Evolutionary conservation across 2,113 vertebrate species (phyloP).

Genomic region (Phylloscopus whistleri): DNA sequence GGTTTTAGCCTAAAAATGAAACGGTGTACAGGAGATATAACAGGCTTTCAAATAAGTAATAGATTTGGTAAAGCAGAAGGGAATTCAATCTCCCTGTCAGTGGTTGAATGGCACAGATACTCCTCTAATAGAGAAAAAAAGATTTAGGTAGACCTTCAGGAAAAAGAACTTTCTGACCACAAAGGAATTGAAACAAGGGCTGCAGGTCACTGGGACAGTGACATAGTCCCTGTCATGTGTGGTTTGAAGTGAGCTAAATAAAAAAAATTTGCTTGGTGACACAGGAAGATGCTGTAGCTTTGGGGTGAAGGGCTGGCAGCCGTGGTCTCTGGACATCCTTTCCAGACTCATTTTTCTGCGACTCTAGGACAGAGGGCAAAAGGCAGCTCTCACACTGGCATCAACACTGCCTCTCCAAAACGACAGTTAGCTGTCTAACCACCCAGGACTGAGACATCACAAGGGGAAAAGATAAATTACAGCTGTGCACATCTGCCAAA

Average conservation of each 20-base stretch:
- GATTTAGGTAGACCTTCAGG: not conserved
- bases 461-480: not conserved
- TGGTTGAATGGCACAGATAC: not conserved
- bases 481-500: not conserved
- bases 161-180: not conserved
- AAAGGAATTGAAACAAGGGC: not conserved
- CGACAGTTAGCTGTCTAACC: not conserved
- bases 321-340: not conserved
- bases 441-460: constrained; percentile 7
- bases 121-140: not conserved
- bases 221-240: not conserved
- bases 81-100: not conserved
- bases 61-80: not conserved
- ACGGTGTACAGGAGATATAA: not conserved
- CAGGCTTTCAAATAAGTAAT: not conserved
- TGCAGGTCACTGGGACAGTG: not conserved
- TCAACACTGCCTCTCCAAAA: not conserved
- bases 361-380: not conserved
- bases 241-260: not conserved
- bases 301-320: not conserved
- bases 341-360: not conserved
- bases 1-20: not conserved
- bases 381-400: not conserved
- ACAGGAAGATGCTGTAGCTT: not conserved
- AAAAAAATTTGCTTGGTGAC: not conserved